phyloP scores from a whole-genome alignment of 1,140 invertebrate genomes.

The Psilanteris sp. region DNA sequence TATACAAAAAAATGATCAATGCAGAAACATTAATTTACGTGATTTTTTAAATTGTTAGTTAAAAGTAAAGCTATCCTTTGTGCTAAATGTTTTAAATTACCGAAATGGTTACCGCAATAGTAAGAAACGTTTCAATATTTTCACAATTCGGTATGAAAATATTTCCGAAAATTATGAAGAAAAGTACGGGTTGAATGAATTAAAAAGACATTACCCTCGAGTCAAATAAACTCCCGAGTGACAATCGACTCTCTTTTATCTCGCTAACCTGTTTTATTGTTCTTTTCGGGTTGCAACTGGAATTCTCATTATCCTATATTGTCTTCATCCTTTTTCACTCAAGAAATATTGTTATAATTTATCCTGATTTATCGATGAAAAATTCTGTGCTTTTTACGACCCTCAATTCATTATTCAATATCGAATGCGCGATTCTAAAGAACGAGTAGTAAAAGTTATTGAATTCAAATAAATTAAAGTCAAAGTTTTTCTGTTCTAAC shows the following conservation, averaged over 20 bases:
- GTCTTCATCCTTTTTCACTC: slow-evolving; percentile 18
- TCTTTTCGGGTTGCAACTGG: slow-evolving; percentile 55
- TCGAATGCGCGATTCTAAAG: slow-evolving; percentile 52
- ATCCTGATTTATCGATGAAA: slow-evolving; percentile 62
- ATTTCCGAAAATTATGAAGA: slow-evolving; percentile 43
- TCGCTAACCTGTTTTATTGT: slow-evolving; percentile 51
- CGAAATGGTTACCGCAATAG: too few relatives aligned
- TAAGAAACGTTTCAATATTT: slow-evolving; percentile 26
- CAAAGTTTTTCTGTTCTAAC: slow-evolving; percentile 61
- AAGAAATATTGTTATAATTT: slow-evolving; percentile 59
- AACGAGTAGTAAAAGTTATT: slow-evolving; percentile 63
- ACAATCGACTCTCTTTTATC: slow-evolving; percentile 63
- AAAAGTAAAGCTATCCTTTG: too few relatives aligned
- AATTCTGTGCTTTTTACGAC: slow-evolving; percentile 56
- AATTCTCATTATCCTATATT: slow-evolving; percentile 63
- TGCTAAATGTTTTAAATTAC: too few relatives aligned
- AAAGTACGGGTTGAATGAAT: slow-evolving; percentile 55
- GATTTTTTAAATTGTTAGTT: too few relatives aligned
- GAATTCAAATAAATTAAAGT: slow-evolving; percentile 59
- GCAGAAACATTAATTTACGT: too few relatives aligned
- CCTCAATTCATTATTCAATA: slow-evolving; percentile 64
- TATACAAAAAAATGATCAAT: too few relatives aligned
- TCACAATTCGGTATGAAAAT: slow-evolving; percentile 48
- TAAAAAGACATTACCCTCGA: slow-evolving; percentile 57
- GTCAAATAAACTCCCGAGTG: slow-evolving; percentile 54